phyloP scores from a whole-genome alignment of 2,113 vertebrate species.

The Anoura caudifer region DNA sequence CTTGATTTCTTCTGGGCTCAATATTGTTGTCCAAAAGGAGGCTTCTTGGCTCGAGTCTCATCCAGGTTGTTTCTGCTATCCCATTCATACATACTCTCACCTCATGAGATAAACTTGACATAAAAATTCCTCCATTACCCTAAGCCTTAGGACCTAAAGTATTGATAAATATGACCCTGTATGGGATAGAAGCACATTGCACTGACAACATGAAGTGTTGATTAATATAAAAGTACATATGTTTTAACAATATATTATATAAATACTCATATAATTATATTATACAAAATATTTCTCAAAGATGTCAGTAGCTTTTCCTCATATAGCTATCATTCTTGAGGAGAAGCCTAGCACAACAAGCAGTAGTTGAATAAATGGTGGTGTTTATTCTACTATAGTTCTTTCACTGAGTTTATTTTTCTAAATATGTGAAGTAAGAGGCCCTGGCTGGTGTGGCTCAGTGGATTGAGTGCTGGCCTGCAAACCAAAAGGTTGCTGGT shows the following conservation, averaged over 20 bases:
- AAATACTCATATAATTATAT: too few species aligned
- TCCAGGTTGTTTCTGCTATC: not conserved
- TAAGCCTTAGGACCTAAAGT: not conserved
- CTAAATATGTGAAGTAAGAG: not conserved
- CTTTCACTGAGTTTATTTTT: not conserved
- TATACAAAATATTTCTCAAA: not conserved
- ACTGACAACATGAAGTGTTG: not conserved
- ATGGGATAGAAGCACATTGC: not conserved
- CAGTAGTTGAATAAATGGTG: not conserved
- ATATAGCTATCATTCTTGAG: not conserved
- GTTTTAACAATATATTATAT: not conserved
- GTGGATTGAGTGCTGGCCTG: too few species aligned
- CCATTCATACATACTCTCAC: not conserved
- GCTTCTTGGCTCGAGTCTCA: not conserved
- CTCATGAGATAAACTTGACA: not conserved
- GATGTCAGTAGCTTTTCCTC: not conserved
- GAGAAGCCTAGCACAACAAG: not conserved
- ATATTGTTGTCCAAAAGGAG: not conserved
- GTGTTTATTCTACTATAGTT: not conserved
- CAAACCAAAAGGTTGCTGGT: too few species aligned
- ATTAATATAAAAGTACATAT: not conserved
- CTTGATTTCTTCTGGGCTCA: not conserved
- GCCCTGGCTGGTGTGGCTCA: too few species aligned
- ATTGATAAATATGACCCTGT: not conserved
- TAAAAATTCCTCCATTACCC: not conserved